Evolutionary conservation across 30 jellyfish, hydroid and myxozoan genomes (phyloP), one percentile per base, ranked within the genome.

Genomic region (Catostylus mosaicus): DNA sequence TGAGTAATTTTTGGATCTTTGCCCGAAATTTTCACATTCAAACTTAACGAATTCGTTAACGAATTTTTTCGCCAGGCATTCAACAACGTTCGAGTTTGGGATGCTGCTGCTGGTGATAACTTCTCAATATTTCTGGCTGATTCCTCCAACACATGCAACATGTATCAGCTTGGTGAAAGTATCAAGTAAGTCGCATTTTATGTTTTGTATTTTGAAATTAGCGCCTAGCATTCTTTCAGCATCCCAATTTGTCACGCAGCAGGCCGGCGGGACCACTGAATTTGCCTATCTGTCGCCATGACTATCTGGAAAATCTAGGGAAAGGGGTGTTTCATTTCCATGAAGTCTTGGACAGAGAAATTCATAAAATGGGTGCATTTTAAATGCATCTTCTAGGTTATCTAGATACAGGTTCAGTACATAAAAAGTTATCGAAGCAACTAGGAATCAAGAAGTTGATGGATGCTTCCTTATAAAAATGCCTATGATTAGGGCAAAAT

Each of bases 21-120:
- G n/a, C n/a, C n/a, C n/a, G n/a, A n/a, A n/a, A n/a, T n/a, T n/a
- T n/a, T n/a, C n/a, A n/a, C n/a, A n/a, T n/a, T n/a, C n/a, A n/a
- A n/a, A n/a, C n/a, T n/a, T n/a, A n/a, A n/a, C n/a, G n/a, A n/a
- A n/a, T n/a, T n/a, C n/a, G n/a, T n/a, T n/a, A n/a, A n/a, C n/a
- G n/a, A n/a, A 18, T 18, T 50, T 8, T 65, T n/a, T 67, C 54
- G 27, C 18, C 75, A 91, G 98, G 90, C 67, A 3, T 51, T 85
- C 34, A 34, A 70, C 23, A 92, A 73, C n/a, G 75, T 88, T 32
- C 90, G 90, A 26, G 97, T 94, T 32, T 94, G 99, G 99, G 97
- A 88, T 80, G 75, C 77, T 31, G 91, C 97, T 18, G 96, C 95
- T 54, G 97, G 99, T 11, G 83, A 87, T 27, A 75, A 71, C 56